Percentiles rank a stretch among this genome's conserved stretches.
Evolutionary conservation across 2,113 vertebrate genomes (phyloP).

Genomic region (Myrmophylax atrothorax): DNA sequence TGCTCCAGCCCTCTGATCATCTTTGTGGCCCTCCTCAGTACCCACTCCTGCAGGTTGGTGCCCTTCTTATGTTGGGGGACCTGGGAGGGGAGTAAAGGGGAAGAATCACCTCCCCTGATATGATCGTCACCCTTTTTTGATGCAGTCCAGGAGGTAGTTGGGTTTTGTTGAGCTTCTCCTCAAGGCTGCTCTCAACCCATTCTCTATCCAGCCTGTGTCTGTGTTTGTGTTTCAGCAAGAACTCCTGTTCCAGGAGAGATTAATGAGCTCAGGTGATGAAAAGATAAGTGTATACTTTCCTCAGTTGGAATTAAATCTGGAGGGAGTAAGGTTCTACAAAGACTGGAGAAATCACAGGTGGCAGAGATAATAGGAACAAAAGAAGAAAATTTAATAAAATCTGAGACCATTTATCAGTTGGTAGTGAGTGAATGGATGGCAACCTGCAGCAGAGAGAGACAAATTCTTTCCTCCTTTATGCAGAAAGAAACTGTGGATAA

Average conservation of each 20-base stretch:
- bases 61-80: background rate
- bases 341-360: background rate
- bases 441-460: background rate
- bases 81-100: background rate
- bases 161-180: background rate
- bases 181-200: background rate
- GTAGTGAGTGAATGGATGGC: background rate
- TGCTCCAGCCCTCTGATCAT: background rate
- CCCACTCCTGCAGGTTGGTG: background rate
- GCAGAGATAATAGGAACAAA: constrained; percentile 2
- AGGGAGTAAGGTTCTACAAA: background rate
- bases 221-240: background rate
- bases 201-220: background rate
- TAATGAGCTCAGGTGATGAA: background rate
- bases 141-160: background rate
- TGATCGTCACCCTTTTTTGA: background rate
- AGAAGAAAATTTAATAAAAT: constrained; percentile 19
- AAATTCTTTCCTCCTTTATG: background rate
- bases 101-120: background rate
- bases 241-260: background rate
- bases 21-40: background rate
- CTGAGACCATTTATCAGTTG: constrained; percentile 7
- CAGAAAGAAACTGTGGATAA: background rate
- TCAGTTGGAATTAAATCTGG: background rate
- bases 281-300: background rate